Evolutionary conservation across 2,888 invertebrate genomes (phyloP).

Genomic region (Heliconius cydno): DNA sequence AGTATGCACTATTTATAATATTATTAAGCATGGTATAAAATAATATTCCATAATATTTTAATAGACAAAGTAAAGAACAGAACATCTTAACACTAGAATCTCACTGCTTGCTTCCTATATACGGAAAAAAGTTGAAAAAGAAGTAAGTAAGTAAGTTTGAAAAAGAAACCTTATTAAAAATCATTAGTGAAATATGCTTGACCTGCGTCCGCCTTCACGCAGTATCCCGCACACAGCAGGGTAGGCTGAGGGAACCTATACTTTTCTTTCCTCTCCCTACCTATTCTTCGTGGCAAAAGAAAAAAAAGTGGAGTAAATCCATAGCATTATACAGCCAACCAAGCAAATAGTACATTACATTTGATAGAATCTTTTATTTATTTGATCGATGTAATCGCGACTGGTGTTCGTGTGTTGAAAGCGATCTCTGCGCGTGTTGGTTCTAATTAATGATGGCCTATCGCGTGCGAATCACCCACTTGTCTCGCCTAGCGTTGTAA

Average conservation of each 20-base stretch:
- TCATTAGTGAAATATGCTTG: background rate
- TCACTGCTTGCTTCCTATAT: too few species aligned
- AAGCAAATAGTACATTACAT: constrained; percentile 30
- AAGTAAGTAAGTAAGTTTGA: too few species aligned
- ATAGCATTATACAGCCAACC: background rate
- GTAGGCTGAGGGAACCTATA: too few species aligned
- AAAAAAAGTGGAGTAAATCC: background rate
- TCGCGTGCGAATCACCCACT: constrained; percentile 77
- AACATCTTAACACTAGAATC: background rate
- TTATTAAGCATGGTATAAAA: too few species aligned
- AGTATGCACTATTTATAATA: too few species aligned
- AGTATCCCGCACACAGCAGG: too few species aligned
- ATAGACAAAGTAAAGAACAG: background rate
- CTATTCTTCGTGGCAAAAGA: background rate
- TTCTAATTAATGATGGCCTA: constrained; percentile 75
- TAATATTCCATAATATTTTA: background rate
- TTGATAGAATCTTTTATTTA: constrained; percentile 44
- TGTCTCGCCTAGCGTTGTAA: constrained; percentile 57
- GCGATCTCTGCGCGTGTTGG: constrained; percentile 73
- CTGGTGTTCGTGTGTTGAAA: constrained; percentile 75
- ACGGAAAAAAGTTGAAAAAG: too few species aligned
- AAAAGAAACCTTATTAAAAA: too few species aligned
- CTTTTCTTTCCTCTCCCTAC: background rate
- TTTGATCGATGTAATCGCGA: constrained; percentile 49
- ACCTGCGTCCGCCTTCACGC: too few species aligned